Conservation (phyloP, 2,113 vertebrate genomes). For the Barnardius zonarius region DNA sequence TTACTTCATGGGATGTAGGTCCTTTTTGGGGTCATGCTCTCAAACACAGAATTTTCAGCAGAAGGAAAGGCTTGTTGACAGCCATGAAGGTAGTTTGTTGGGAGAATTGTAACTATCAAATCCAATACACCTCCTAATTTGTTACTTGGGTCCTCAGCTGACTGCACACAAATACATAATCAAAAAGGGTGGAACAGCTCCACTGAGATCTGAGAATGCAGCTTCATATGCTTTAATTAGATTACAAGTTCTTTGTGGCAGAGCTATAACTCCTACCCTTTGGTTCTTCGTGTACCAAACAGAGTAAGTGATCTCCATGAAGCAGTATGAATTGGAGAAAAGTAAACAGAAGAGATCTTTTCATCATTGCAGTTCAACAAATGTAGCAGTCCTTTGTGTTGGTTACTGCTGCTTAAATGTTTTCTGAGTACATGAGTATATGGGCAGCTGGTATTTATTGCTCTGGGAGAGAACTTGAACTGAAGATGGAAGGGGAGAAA, state of each 20-base stretch:
- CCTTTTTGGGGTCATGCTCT: not conserved
- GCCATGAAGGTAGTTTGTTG: not conserved
- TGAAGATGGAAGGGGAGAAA: not conserved
- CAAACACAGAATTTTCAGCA: not conserved
- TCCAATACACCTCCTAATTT: not conserved
- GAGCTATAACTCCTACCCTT: not conserved
- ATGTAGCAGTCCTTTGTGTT: too few relatives aligned
- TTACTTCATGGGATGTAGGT: not conserved
- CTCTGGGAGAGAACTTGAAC: not conserved
- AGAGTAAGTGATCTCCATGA: slow-evolving; percentile 1
- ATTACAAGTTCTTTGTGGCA: slow-evolving; percentile 44
- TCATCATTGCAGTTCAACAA: too few relatives aligned
- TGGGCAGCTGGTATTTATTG: not conserved
- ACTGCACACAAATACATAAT: not conserved
- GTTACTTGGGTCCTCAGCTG: not conserved
- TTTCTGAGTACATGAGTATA: not conserved
- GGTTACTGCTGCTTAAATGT: not conserved
- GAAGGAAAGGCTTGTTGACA: not conserved
- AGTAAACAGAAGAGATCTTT: slow-evolving; percentile 16
- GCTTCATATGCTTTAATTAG: slow-evolving; percentile 46
- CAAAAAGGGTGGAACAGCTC: slow-evolving; percentile 36
- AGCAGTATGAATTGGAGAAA: not conserved
- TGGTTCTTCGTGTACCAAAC: not conserved
- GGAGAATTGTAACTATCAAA: not conserved
- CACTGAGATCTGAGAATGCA: slow-evolving; percentile 29